phyloP scores from a whole-genome alignment of 2,113 vertebrate species.

The cattle (Bos taurus) region DNA sequence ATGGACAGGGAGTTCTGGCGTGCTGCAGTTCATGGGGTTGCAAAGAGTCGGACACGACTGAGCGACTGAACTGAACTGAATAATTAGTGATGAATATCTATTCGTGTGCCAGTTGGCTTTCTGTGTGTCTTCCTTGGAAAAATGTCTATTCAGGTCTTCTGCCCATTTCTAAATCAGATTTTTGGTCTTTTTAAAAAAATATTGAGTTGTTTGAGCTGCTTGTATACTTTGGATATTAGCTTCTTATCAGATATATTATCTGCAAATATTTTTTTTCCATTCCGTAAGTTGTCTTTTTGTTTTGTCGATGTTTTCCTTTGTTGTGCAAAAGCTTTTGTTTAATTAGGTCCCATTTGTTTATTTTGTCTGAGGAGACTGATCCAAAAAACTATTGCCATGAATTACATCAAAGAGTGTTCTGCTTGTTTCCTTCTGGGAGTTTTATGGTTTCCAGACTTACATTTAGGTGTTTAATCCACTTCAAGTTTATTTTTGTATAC shows the following conservation, averaged over 20 bases:
- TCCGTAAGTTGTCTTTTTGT: neutral
- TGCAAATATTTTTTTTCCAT: neutral
- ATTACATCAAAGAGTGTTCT: neutral
- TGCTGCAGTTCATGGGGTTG: rapidly evolving
- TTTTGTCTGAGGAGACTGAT: neutral
- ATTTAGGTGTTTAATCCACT: neutral
- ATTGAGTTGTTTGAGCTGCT: neutral
- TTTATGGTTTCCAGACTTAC: neutral
- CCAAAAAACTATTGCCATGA: neutral
- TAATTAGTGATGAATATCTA: neutral
- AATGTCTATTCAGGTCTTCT: neutral
- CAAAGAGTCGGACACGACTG: too few species aligned
- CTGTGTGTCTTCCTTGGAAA: neutral
- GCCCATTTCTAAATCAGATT: neutral
- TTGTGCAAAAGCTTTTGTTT: neutral
- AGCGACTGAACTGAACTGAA: too few species aligned
- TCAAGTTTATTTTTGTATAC: neutral
- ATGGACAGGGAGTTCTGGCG: too few species aligned
- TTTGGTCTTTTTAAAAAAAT: neutral
- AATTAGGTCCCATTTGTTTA: neutral
- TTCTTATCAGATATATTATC: neutral
- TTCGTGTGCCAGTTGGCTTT: neutral
- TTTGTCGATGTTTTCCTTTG: neutral
- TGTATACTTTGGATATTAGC: neutral
- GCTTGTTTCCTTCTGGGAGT: neutral